phyloP scores from a whole-genome alignment of 2,888 invertebrate species.

The Sericinus montela region DNA sequence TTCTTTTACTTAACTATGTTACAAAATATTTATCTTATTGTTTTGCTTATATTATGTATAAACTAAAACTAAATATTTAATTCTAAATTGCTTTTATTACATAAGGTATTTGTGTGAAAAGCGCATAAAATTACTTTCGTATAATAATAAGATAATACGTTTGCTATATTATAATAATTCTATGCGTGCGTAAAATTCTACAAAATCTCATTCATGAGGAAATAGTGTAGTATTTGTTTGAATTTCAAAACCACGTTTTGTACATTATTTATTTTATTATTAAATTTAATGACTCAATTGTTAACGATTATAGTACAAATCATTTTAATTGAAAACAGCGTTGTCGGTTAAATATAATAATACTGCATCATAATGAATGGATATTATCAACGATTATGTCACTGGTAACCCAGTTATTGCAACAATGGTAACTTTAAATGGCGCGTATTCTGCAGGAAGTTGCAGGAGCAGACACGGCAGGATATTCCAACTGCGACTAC shows the following conservation, averaged over 20 bases:
- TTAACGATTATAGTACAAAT: neutral
- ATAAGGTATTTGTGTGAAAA: no score
- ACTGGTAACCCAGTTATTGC: conserved; percentile 37
- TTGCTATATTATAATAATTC: neutral
- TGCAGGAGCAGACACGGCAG: conserved; percentile 48
- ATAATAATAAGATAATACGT: neutral
- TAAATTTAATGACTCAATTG: neutral
- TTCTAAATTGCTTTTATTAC: no score
- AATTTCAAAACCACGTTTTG: neutral
- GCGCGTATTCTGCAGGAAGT: conserved; percentile 48
- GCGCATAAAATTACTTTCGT: no score
- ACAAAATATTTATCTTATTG: no score
- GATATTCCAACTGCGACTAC: conserved; percentile 31
- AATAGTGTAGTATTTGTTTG: neutral
- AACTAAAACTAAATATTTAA: no score
- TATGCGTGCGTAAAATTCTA: neutral
- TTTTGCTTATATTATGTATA: no score
- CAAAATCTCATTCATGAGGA: neutral
- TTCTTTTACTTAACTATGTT: no score
- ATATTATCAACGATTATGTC: conserved; percentile 22
- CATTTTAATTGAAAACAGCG: neutral
- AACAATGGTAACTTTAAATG: conserved; percentile 25
- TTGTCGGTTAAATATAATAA: conserved; percentile 5
- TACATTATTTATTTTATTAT: neutral
- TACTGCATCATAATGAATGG: conserved; percentile 19